Percentiles rank a stretch among this genome's conserved stretches.
Conservation (phyloP, 2,113 vertebrate genomes). For the Trogon surrucura region DNA sequence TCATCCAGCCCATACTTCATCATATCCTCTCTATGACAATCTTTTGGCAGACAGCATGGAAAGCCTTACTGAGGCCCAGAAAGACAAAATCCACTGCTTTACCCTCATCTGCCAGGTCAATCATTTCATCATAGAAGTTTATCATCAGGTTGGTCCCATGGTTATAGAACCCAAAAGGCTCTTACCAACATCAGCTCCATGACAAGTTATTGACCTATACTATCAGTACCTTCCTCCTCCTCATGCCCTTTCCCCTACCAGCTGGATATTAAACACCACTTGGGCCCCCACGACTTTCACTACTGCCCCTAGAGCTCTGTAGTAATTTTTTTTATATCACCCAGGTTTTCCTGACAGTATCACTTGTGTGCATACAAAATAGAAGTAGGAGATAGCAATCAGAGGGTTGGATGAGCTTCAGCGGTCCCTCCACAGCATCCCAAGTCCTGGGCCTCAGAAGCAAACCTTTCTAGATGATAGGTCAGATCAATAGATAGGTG, state of each 20-base stretch:
- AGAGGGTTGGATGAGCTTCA: background rate
- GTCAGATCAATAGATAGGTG: background rate
- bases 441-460: background rate
- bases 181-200: background rate
- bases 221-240: background rate
- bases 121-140: background rate
- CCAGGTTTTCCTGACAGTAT: background rate
- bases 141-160: background rate
- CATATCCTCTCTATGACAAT: background rate
- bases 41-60: background rate
- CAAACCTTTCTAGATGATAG: background rate
- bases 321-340: background rate
- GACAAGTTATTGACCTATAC: background rate
- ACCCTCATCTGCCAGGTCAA: background rate
- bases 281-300: background rate
- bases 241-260: background rate
- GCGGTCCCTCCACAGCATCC: too few relatives aligned
- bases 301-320: background rate
- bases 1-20: background rate
- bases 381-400: background rate
- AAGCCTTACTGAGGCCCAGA: background rate
- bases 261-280: background rate
- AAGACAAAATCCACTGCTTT: background rate
- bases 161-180: background rate
- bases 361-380: background rate